Evolutionary conservation across 2,888 invertebrate species (phyloP), one percentile per base, ranked within the genome.

Genomic region (Rhamphomyia laevipes): DNA sequence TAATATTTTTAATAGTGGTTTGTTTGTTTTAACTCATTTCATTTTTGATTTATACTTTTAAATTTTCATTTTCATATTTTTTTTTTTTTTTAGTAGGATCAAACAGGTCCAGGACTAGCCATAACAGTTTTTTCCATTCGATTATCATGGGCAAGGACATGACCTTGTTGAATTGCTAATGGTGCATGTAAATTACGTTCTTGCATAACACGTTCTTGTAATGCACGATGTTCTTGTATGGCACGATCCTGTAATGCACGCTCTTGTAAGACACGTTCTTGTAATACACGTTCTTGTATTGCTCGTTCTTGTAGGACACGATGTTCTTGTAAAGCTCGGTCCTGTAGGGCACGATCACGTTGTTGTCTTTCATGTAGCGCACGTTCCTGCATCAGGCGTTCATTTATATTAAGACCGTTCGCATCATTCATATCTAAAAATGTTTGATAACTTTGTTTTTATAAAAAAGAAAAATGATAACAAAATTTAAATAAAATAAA

Each of bases 351-450:
- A 10, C 49, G 53, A 42, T 56, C 56, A 42, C 56, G 56, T n/a
- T 56, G 56, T 40, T 52, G 55, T 41, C 58, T 54, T 15, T 57
- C 55, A 23, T 56, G 55, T 35, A 57, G 48, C 1, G 48, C 49
- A 18, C 57, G 48, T 47, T 58, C 58, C 49, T 59, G 59, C 46
- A 59, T 55, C 45, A 57, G 42, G 18, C 58, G 55, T 46, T 58
- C 57, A 48, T 58, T 57, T 45, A 58, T 48, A 42, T 53, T 56
- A 43, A 53, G 47, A 42, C 50, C 50, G 30, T 53, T 53, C 11
- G 54, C 54, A 51, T 55, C 56, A 51, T 52, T 57, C 30, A 57
- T 51, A 49, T 43, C 56, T 57, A 46, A 4, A 46, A 46, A 27
- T 27, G 23, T 27, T 27, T 27, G 23, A 27, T 27, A 27, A 27